These are phyloP conservation scores for Tyto alba DNA, from an alignment of 2,113 vertebrate species.

Conservation along the genomic window DNA sequence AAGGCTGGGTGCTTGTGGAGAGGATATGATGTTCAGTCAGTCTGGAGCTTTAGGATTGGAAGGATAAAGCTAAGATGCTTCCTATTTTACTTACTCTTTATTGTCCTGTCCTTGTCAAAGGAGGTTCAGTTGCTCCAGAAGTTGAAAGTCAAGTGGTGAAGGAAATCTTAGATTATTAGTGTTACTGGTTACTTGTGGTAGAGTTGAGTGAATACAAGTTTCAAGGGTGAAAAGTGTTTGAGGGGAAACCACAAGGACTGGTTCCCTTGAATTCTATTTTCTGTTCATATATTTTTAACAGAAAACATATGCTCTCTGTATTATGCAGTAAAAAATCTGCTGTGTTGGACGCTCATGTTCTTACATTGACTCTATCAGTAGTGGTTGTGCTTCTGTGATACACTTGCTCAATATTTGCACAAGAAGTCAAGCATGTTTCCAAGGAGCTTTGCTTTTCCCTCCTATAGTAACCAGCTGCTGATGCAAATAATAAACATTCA, in stretches of 20 bases:
- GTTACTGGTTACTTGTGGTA: not conserved
- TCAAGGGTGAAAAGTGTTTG: not conserved
- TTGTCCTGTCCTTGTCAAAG: not conserved
- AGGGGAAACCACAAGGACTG: not conserved
- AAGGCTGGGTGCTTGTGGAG: not conserved
- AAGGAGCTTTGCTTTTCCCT: not conserved
- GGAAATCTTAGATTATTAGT: not conserved
- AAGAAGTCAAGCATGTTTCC: not conserved
- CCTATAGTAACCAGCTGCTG: not conserved
- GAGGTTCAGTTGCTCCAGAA: not conserved
- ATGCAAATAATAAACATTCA: not conserved
- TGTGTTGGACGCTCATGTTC: not conserved
- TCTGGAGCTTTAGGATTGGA: not conserved
- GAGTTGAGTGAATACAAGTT: not conserved
- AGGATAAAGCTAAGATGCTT: not conserved
- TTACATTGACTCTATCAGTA: not conserved
- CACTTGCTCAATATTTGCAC: not conserved
- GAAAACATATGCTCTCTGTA: not conserved
- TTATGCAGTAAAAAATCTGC: not conserved
- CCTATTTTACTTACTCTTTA: not conserved
- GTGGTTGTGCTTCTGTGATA: not conserved
- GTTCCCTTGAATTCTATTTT: not conserved
- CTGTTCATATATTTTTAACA: not conserved
- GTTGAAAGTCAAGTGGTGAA: not conserved
- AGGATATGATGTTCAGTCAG: not conserved